Base-by-base conservation (phyloP, 2,888 invertebrate genomes). In the Adelphocoris suturalis region DNA sequence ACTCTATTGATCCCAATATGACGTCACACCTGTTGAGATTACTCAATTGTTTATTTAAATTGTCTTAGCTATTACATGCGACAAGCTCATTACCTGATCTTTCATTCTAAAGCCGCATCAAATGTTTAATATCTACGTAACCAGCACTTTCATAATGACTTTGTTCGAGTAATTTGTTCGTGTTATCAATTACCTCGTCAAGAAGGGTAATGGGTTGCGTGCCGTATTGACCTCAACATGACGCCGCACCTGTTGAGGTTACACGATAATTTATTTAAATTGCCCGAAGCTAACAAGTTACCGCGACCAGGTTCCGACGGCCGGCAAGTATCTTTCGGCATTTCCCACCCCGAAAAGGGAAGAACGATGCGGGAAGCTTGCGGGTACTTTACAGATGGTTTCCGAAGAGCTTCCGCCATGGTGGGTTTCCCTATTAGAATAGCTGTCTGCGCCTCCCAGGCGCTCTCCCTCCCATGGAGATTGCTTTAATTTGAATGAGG, bases 401-500 rank as follows among this genome's bases (percentile, higher is more conserved):
- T 37, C 78, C 78, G 46, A 12, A 78, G 78, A 46, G 78, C 46
- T 78, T 37, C 78, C 47, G 47, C 37, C 46, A 78, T 16, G 37
- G 47, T 46, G 47, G 78, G 46, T 78, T 37, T 78, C 78, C 47
- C 47, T 47, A 37, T 78, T 78, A 47, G 46, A 78, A 78, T 47
- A 78, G 78, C 78, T 47, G 46, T 47, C 37, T 47, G 46, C 37
- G 47, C 19, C 37, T 47, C 19, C 78, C 78, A 78, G 28, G 46
- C 12, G 46, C 46, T 76, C 28, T 27, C 37, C 76, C 78, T 78
- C 78, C 78, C 78, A 78, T 19, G 85, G 61, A 57, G 85, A 85
- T 85, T 55, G 85, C 57, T 85, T 85, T 85, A 85, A 85, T 85
- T 85, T 85, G 85, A 85, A 85, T 85, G 85, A 82, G 82, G 57